phyloP scores from a whole-genome alignment of 2,888 invertebrate species.

The Pantelozetes paolii region DNA sequence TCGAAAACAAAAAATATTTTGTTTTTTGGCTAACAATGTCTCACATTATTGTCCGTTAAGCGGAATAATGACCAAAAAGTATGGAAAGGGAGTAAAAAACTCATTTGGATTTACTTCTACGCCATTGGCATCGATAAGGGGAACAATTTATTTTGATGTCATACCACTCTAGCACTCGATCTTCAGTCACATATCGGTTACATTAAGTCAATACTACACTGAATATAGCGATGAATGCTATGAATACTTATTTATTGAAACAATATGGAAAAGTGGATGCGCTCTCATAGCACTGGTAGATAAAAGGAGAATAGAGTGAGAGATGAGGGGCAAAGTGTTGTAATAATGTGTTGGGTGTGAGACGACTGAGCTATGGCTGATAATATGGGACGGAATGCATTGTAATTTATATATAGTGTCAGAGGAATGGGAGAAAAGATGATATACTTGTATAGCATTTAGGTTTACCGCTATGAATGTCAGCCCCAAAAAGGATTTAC shows the following conservation, averaged over 20 bases:
- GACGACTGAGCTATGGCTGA: background rate
- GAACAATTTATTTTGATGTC: slow-evolving; percentile 36
- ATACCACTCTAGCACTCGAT: background rate
- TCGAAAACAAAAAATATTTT: no score
- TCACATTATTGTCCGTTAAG: no score
- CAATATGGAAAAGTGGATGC: slow-evolving; percentile 6
- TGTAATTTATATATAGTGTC: slow-evolving; percentile 6
- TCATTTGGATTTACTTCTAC: slow-evolving; percentile 22
- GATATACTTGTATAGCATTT: background rate
- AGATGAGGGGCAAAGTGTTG: slow-evolving; percentile 31
- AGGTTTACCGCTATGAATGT: background rate
- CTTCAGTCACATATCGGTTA: background rate
- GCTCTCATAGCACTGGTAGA: no score
- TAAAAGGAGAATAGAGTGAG: slow-evolving; percentile 14
- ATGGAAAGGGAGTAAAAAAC: background rate
- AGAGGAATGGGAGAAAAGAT: background rate
- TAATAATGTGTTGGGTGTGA: no score
- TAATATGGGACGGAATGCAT: background rate
- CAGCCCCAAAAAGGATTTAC: slow-evolving; percentile 40
- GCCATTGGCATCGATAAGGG: slow-evolving; percentile 28
- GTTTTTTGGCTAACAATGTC: no score
- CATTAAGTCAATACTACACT: background rate
- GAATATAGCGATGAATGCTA: background rate
- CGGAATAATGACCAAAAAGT: no score
- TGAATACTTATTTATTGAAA: slow-evolving; percentile 15